phyloP scores from a whole-genome alignment of 2,113 vertebrate species.

The Etheostoma spectabile region DNA sequence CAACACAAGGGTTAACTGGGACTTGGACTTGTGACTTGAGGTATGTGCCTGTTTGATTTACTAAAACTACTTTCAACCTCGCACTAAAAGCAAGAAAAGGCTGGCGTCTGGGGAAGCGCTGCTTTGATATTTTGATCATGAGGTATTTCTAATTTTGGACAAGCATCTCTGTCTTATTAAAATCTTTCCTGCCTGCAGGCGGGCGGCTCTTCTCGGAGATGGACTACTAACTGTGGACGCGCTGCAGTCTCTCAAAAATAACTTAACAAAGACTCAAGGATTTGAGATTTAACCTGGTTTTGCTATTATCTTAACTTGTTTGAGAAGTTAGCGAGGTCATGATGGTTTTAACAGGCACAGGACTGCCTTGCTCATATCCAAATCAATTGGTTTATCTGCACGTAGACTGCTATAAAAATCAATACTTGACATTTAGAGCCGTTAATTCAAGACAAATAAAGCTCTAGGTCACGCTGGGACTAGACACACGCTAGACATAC shows the following conservation, averaged over 20 bases:
- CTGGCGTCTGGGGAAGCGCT: slow-evolving; percentile 2
- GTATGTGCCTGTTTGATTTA: not conserved
- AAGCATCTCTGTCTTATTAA: slow-evolving; percentile 38
- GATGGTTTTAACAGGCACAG: not conserved
- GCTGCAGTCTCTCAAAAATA: not conserved
- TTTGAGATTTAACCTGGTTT: not conserved
- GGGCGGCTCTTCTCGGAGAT: not conserved
- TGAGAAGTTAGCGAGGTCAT: not conserved
- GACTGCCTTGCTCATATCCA: not conserved
- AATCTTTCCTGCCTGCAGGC: slow-evolving; percentile 12
- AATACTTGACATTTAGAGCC: too few species aligned
- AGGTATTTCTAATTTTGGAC: slow-evolving; percentile 44
- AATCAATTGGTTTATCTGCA: too few species aligned
- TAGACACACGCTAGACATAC: too few species aligned
- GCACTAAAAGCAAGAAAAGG: not conserved
- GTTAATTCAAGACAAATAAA: too few species aligned
- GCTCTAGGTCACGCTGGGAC: not conserved
- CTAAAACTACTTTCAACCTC: not conserved
- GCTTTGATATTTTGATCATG: slow-evolving; percentile 39
- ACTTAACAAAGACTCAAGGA: not conserved
- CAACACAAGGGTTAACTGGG: too few species aligned
- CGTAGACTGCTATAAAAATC: too few species aligned
- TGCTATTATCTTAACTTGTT: not conserved
- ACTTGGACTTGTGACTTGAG: not conserved
- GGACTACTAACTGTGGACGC: not conserved